Evolutionary conservation across 2,113 vertebrate genomes (phyloP), one percentile per base, ranked within the genome.

Genomic region (Ochotona princeps): DNA sequence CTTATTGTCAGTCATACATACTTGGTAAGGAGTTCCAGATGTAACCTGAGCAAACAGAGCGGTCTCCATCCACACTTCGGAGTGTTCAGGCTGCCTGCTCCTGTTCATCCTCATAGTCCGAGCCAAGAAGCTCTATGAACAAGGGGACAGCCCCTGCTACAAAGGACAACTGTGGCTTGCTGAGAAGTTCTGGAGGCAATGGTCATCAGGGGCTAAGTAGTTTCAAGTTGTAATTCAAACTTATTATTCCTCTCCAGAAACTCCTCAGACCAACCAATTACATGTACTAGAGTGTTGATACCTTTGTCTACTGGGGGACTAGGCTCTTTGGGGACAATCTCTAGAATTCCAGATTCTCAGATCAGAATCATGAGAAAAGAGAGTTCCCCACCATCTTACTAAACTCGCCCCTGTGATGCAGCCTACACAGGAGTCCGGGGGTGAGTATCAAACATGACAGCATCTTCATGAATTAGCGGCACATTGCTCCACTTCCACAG

Each of bases 21-120:
- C 96, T 99, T 99, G 26, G 99, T 99, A 89, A 99, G 98, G 96
- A 99, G 98, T 99, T 99, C 78, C 99, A 98, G 94, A 99, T 99
- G 67, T 99, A 99, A 97, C 99, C 99, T 97, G 99, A 98, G 98
- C 99, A 99, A 85, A 99, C 98, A 32, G 99, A 99, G 93, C 99
- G 99, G 97, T 99, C 99, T 81, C 99, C 99, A 88, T 99, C 99
- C 94, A 99, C 99, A 97, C 99, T 99, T 88, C 99, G 99, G 95
- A 99, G 96, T 4, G 99, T 99, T 99, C 99, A 99, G 88, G 99
- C 99, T 96, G 99, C 99, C 99, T 99, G 99, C 85, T 99, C 99
- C 88, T 99, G 99, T 84, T 99, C 99, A n/a, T 99, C 99, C 97
- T 99, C 99, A 97, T 99, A 99, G 94, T 99, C 99, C 0, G 99